phyloP scores from a whole-genome alignment of 2,888 invertebrate genomes.

The Marronus borbonicus region DNA sequence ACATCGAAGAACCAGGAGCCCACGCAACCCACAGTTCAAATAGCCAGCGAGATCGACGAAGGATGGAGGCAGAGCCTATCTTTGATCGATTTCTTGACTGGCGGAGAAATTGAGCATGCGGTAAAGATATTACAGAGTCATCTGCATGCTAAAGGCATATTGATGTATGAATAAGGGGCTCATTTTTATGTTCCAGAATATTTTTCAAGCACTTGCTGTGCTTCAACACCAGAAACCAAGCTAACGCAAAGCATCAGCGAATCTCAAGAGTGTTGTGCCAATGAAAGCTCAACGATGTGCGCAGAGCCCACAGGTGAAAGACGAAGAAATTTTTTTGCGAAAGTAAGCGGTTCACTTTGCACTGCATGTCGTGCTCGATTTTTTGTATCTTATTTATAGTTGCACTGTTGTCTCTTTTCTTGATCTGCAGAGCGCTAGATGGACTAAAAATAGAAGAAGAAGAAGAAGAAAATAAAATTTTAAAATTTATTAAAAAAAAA shows the following conservation, averaged over 20 bases:
- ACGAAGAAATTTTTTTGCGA: constrained; percentile 2
- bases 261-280: constrained; percentile 32
- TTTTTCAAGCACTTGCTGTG: constrained; percentile 68
- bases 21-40: constrained; percentile 69
- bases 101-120: constrained; percentile 69
- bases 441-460: too few species aligned
- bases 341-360: background rate
- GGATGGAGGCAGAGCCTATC: constrained; percentile 77
- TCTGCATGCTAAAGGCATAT: constrained; percentile 63
- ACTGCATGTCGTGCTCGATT: background rate
- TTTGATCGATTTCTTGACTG: constrained; percentile 79
- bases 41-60: constrained; percentile 69
- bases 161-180: background rate
- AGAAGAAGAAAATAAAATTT: too few species aligned
- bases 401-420: too few species aligned
- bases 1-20: constrained; percentile 67
- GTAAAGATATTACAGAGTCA: constrained; percentile 61
- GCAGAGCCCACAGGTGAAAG: constrained; percentile 52
- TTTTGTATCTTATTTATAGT: background rate
- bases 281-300: constrained; percentile 50
- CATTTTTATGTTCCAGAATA: constrained; percentile 59
- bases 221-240: constrained; percentile 66
- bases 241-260: constrained; percentile 63
- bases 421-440: too few species aligned
- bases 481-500: too few species aligned